Percentiles rank a stretch among this genome's conserved stretches.
These are phyloP conservation scores for Psettodes erumei DNA, from an alignment of 2,113 vertebrate species.

Conservation along the genomic window DNA sequence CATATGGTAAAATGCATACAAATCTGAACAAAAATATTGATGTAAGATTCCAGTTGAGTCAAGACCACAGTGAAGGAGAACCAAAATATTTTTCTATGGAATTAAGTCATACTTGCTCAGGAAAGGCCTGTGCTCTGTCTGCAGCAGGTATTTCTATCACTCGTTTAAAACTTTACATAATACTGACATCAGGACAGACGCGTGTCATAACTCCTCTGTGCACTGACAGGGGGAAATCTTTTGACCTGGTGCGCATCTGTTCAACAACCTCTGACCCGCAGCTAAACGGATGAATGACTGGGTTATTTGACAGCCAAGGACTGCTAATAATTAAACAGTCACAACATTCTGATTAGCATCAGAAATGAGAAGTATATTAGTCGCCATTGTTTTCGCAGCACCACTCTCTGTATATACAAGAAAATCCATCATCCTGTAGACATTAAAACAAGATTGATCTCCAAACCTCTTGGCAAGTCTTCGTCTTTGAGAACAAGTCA, in stretches of 20 bases:
- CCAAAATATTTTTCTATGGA: constrained; percentile 41
- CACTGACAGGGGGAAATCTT: constrained; percentile 68
- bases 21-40: constrained; percentile 13
- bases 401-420: not conserved
- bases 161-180: constrained; percentile 42
- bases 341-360: constrained; percentile 24
- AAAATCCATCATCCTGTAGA: constrained; percentile 4
- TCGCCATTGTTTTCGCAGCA: not conserved
- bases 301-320: constrained; percentile 22
- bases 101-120: constrained; percentile 30
- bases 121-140: constrained; percentile 27
- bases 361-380: not conserved
- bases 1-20: constrained; percentile 6
- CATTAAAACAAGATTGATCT: constrained; percentile 22
- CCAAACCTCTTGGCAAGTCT: constrained; percentile 30
- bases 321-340: constrained; percentile 4
- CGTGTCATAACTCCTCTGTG: constrained; percentile 42
- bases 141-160: constrained; percentile 60
- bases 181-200: constrained; percentile 57
- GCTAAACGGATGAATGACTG: constrained; percentile 31
- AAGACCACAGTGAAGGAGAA: not conserved
- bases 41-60: not conserved
- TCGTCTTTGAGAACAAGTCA: constrained; percentile 18
- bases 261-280: constrained; percentile 47
- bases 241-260: constrained; percentile 59